Conservation (phyloP, 2,888 invertebrate genomes). For the Heteromyza rotundicornis region DNA sequence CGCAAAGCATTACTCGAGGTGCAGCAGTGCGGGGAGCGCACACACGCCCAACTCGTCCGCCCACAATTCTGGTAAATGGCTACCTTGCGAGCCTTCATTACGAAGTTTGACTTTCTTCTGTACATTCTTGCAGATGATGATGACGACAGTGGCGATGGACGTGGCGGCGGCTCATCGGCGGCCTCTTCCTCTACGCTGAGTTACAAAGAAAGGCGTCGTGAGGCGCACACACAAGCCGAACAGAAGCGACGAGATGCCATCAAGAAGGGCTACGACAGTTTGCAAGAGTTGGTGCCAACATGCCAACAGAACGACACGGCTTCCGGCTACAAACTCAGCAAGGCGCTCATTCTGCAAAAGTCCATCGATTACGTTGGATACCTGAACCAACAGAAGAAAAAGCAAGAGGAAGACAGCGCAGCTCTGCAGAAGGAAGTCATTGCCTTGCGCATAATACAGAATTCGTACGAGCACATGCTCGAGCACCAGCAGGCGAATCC, state of each 20-base stretch:
- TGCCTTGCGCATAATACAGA: slow-evolving; percentile 91
- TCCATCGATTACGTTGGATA: slow-evolving; percentile 94
- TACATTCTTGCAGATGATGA: slow-evolving; percentile 64
- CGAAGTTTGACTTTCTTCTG: background rate
- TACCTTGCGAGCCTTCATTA: too few relatives aligned
- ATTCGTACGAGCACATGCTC: slow-evolving; percentile 95
- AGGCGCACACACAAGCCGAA: slow-evolving; percentile 96
- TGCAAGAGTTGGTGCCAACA: slow-evolving; percentile 91
- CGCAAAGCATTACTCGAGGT: slow-evolving; percentile 70
- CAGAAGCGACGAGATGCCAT: slow-evolving; percentile 96
- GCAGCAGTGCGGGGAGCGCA: slow-evolving; percentile 79
- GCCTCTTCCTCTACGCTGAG: slow-evolving; percentile 67
- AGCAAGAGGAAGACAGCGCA: slow-evolving; percentile 93
- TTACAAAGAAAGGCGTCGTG: slow-evolving; percentile 91
- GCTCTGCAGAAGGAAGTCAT: slow-evolving; percentile 90
- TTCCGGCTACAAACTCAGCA: slow-evolving; percentile 92
- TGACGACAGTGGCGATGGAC: slow-evolving; percentile 68
- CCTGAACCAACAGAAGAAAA: slow-evolving; percentile 87
- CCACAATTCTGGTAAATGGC: slow-evolving; percentile 73
- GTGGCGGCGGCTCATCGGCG: slow-evolving; percentile 31
- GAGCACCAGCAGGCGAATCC: slow-evolving; percentile 94
- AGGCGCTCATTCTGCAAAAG: slow-evolving; percentile 91
- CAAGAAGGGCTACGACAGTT: slow-evolving; percentile 93
- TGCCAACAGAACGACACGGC: slow-evolving; percentile 88
- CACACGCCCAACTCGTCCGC: slow-evolving; percentile 81